A percentile compares a stretch with the other conserved stretches of the same genome.
Conservation (phyloP, 2,888 invertebrate genomes). For the Mamestra brassicae region DNA sequence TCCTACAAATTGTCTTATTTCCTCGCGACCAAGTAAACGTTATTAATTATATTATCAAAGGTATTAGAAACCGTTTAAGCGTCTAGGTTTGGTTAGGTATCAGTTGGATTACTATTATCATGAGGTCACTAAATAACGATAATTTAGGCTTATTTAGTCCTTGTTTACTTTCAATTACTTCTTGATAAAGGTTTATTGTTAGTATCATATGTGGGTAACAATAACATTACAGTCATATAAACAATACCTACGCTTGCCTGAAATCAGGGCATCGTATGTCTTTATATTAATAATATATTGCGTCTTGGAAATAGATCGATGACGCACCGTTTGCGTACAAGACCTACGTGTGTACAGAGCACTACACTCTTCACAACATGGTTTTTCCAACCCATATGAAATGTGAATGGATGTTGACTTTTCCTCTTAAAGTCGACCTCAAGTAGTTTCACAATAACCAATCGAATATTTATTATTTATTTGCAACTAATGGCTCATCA, state of each 20-base stretch:
- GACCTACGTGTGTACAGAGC: background rate
- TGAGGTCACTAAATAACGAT: conserved; percentile 25
- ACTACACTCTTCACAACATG: conserved; percentile 23
- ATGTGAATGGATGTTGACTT: conserved; percentile 29
- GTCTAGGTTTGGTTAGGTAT: conserved; percentile 35
- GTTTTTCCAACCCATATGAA: conserved; percentile 34
- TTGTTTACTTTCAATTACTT: conserved; percentile 8
- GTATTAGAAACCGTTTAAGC: conserved; percentile 30
- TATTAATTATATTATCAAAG: conserved; percentile 4
- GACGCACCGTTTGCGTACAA: conserved; percentile 4
- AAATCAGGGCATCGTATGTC: conserved; percentile 18
- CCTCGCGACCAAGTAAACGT: conserved; percentile 47
- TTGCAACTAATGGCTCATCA: background rate
- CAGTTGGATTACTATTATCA: conserved; percentile 5
- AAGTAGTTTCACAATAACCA: conserved; percentile 21
- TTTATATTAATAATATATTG: conserved; percentile 10
- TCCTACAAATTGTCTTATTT: conserved; percentile 55
- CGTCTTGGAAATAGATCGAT: conserved; percentile 17
- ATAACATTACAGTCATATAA: background rate
- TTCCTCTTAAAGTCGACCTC: conserved; percentile 36
- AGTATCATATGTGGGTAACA: background rate
- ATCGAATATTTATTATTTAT: conserved; percentile 21
- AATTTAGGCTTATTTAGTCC: background rate
- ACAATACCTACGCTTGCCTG: background rate
- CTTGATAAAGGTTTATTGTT: background rate